These are phyloP conservation scores for Aporophyla nigra DNA, from an alignment of 2,888 invertebrate genomes.

Conservation along the genomic window DNA sequence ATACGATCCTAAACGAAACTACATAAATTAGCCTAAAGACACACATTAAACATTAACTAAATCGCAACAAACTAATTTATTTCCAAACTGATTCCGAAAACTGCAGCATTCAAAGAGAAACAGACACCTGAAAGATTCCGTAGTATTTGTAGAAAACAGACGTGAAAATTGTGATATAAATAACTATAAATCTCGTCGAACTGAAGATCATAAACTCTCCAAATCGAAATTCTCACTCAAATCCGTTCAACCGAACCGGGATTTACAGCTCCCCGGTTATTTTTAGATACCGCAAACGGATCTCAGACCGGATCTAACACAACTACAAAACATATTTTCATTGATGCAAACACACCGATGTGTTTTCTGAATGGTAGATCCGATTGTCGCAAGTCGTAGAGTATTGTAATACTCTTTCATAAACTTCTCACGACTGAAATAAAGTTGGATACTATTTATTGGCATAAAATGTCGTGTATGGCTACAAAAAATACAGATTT, in stretches of 20 bases:
- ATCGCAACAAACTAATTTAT: conserved; percentile 49
- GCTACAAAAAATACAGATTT: neutral
- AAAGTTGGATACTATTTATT: neutral
- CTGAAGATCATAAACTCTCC: conserved; percentile 49
- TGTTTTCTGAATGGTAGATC: neutral
- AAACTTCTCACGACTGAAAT: neutral
- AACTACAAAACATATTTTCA: conserved; percentile 16
- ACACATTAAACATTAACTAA: conserved; percentile 33
- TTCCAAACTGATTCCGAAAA: conserved; percentile 41
- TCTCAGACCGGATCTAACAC: conserved; percentile 33
- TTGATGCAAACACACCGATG: neutral
- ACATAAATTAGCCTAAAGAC: conserved; percentile 42
- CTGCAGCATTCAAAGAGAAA: conserved; percentile 26
- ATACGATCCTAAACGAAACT: conserved; percentile 23
- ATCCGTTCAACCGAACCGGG: conserved; percentile 45
- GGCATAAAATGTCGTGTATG: neutral
- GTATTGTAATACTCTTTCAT: no score
- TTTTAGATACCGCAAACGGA: conserved; percentile 49
- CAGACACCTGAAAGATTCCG: conserved; percentile 29
- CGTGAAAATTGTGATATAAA: conserved; percentile 56
- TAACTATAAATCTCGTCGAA: conserved; percentile 53
- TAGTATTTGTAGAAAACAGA: conserved; percentile 53
- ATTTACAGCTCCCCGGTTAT: conserved; percentile 48
- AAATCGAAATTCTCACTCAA: conserved; percentile 53
- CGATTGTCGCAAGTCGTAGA: neutral